Conservation (phyloP, 1,140 invertebrate genomes). For the Leptinotarsa lineolata region DNA sequence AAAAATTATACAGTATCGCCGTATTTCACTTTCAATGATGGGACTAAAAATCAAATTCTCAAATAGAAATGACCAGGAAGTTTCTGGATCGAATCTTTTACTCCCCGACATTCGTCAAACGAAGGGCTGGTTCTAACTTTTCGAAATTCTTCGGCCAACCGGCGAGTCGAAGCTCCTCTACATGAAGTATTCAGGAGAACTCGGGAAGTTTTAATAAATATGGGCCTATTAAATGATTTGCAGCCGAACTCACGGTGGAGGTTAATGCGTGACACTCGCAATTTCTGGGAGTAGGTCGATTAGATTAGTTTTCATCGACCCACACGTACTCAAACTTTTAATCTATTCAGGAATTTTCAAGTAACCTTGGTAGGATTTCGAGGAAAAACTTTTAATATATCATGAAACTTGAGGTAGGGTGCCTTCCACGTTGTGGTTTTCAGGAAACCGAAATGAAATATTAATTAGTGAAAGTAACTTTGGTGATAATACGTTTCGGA, state of each 20-base stretch:
- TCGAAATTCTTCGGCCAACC: too few relatives aligned
- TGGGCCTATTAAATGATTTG: slow-evolving; percentile 13
- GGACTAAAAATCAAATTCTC: too few relatives aligned
- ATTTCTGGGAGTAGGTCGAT: slow-evolving; percentile 4
- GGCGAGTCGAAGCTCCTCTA: not conserved
- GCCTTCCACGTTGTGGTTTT: not conserved
- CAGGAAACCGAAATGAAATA: too few relatives aligned
- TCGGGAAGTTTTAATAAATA: slow-evolving; percentile 9
- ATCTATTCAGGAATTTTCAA: slow-evolving; percentile 1
- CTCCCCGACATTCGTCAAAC: too few relatives aligned
- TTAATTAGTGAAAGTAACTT: too few relatives aligned
- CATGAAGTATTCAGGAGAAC: not conserved
- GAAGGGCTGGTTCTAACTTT: too few relatives aligned
- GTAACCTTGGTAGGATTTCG: not conserved
- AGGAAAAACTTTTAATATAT: not conserved
- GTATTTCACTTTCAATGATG: too few relatives aligned
- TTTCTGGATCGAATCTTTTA: too few relatives aligned
- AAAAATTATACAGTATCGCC: too few relatives aligned
- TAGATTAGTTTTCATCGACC: slow-evolving; percentile 5
- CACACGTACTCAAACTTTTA: not conserved
- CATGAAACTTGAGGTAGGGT: not conserved
- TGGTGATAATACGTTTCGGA: too few relatives aligned
- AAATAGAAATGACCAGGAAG: too few relatives aligned
- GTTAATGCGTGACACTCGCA: slow-evolving; percentile 8
- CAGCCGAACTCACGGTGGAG: not conserved